Evolutionary conservation across 2,888 invertebrate species (phyloP), one percentile per base, ranked within the genome.

Genomic region (Incurvaria masculella): DNA sequence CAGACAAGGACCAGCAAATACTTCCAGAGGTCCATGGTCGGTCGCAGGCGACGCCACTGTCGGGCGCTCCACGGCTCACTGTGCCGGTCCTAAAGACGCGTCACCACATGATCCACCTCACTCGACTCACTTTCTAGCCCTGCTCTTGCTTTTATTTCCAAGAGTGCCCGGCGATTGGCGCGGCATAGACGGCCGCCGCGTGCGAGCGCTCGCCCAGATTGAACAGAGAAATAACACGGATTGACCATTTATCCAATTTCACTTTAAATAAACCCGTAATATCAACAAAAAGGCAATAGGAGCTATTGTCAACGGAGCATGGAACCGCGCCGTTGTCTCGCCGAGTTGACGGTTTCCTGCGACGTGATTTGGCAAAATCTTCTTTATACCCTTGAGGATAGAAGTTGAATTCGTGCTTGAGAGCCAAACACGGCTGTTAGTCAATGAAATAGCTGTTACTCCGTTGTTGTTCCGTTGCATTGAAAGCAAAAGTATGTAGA

Each of bases 231-330:
- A 70, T 68, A 68, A 68, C 58, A 64, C 63, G 69, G 70, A 69
- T 69, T 72, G 69, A 70, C 72, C 74, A 74, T 79, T 79, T 79
- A 79, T 76, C 72, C 67, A 73, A 75, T 78, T 79, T 75, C 78
- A 69, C 74, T 75, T 38, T 74, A 75, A 75, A 75, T 74, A 73
- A 73, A 74, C 70, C 68, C 62, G 73, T 70, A 70, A 72, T 74
- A 66, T 72, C 64, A 64, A 69, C 69, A 76, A 75, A 75, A 75
- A 72, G 70, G 69, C 64, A 61, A 71, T 65, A 61, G 63, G 59
- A 54, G 57, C 58, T 51, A 57, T 61, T 68, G 66, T 62, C 64
- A 62, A 55, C 62, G 60, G 57, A 63, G 61, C 66, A 62, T 61
- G 65, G 60, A 58, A n/a, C 33, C 23, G 5, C 23, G 4, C 23